A percentile compares a stretch with the other conserved stretches of the same genome.
phyloP scores from a whole-genome alignment of 1,140 invertebrate genomes.

The Monochamus saltuarius region DNA sequence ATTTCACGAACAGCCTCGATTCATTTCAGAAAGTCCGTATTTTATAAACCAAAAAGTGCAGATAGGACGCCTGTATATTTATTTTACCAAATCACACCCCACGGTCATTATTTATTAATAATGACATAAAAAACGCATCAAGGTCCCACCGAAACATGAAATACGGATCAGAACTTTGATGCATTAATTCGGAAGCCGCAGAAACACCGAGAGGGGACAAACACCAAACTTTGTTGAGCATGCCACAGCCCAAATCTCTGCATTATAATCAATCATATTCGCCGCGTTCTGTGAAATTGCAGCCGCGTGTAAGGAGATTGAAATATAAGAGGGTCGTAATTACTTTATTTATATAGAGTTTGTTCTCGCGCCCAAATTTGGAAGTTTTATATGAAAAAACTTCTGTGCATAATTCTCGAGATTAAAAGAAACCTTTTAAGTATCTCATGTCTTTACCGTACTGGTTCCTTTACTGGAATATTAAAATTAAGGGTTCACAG shows the following conservation, averaged over 20 bases:
- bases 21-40: too few species aligned
- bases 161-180: constrained; percentile 21
- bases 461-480: too few species aligned
- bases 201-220: constrained; percentile 16
- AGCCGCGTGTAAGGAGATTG: constrained; percentile 17
- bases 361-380: neutral
- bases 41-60: too few species aligned
- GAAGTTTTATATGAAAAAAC: too few species aligned
- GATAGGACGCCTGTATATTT: too few species aligned
- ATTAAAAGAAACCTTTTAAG: too few species aligned
- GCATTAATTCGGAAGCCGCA: constrained; percentile 23
- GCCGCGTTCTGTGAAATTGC: constrained; percentile 19
- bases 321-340: constrained; percentile 24
- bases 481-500: too few species aligned
- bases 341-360: constrained; percentile 20
- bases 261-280: constrained; percentile 24
- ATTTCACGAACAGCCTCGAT: too few species aligned
- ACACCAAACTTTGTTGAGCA: constrained; percentile 16
- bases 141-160: constrained; percentile 16
- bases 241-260: constrained; percentile 14
- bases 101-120: constrained; percentile 19
- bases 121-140: constrained; percentile 23
- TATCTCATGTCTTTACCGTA: too few species aligned
- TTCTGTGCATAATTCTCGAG: too few species aligned
- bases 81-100: too few species aligned